Percentiles rank a stretch among this genome's conserved stretches.
phyloP scores from a whole-genome alignment of 2,113 vertebrate species.

The Nycticorax nycticorax region DNA sequence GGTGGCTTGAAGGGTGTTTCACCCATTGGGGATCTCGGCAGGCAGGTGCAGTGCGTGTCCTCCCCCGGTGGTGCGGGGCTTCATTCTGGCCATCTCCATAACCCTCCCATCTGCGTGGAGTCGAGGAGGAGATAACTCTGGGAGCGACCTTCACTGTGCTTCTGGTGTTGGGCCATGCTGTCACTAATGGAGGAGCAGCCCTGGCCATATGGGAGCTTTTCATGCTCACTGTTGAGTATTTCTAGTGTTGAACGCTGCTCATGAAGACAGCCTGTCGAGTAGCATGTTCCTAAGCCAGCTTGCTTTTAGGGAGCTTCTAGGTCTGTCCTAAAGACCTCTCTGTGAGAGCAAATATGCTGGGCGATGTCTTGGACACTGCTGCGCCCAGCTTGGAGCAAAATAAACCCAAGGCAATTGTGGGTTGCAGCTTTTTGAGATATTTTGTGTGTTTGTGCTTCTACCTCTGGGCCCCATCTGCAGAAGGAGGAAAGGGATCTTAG shows the following conservation, averaged over 20 bases:
- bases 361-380: background rate
- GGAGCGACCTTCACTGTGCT: background rate
- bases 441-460: background rate
- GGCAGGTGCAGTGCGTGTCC: background rate
- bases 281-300: background rate
- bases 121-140: background rate
- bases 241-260: background rate
- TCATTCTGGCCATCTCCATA: background rate
- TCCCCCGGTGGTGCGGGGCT: background rate
- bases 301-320: background rate
- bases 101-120: background rate
- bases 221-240: background rate
- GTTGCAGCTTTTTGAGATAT: background rate
- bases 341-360: background rate
- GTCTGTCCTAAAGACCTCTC: background rate
- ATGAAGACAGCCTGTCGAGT: background rate
- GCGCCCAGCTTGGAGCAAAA: background rate
- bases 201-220: background rate
- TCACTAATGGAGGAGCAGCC: background rate
- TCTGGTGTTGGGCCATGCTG: accelerated
- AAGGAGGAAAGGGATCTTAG: background rate
- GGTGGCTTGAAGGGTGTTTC: background rate
- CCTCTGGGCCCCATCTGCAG: background rate
- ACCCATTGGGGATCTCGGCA: accelerated
- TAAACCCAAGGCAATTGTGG: background rate